Conservation (phyloP, 2,113 vertebrate genomes). For the Jacana jacana region DNA sequence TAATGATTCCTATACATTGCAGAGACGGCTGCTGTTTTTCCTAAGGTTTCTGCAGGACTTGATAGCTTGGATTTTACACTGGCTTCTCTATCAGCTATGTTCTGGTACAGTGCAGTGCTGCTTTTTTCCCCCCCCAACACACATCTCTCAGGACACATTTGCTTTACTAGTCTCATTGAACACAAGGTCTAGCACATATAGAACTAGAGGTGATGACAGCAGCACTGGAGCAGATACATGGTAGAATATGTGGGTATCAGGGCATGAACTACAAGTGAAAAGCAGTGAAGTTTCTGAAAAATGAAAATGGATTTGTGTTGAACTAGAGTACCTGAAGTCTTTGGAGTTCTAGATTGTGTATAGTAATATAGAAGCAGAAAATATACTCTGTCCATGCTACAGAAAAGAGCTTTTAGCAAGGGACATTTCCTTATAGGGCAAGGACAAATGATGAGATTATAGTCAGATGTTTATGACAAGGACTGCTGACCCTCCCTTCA, state of each 20-base stretch:
- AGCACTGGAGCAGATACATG: not conserved
- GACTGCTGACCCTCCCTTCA: not conserved
- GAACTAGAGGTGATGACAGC: not conserved
- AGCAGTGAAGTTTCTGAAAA: not conserved
- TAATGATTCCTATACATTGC: rapidly evolving
- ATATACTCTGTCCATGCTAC: not conserved
- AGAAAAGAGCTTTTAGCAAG: not conserved
- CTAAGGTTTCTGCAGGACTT: not conserved
- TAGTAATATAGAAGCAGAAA: not conserved
- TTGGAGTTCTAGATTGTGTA: not conserved
- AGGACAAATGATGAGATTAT: not conserved
- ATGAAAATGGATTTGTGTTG: not conserved
- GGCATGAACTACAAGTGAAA: not conserved
- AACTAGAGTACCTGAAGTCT: not conserved
- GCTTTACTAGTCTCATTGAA: not conserved
- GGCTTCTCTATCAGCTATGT: not conserved
- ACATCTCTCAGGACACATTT: not conserved
- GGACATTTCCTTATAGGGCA: not conserved
- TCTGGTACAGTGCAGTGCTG: not conserved
- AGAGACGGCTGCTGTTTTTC: not conserved
- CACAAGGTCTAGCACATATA: not conserved
- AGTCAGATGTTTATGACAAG: not conserved
- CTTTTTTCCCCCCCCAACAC: rapidly evolving
- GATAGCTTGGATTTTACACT: not conserved
- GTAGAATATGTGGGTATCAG: not conserved